Evolutionary conservation across 1,140 invertebrate species (phyloP).

Genomic region (Ceratitis capitata): DNA sequence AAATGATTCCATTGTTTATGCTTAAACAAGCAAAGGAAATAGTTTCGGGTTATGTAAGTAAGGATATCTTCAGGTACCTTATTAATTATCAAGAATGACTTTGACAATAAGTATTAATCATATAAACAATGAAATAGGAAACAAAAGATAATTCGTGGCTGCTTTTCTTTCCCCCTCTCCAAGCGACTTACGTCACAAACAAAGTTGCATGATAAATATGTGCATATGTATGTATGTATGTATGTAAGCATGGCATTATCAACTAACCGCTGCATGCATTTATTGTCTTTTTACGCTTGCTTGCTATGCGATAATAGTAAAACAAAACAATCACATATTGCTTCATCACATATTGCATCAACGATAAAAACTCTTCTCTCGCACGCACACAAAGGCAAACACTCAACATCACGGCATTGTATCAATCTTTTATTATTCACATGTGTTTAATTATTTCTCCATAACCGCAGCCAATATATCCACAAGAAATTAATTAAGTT

Average conservation of each 20-base stretch:
- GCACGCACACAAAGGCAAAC: background rate
- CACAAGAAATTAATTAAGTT: conserved; percentile 36
- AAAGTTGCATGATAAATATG: background rate
- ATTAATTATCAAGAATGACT: background rate
- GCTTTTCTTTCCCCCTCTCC: background rate
- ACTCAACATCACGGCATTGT: background rate
- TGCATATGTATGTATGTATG: too few relatives aligned
- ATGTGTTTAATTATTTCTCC: background rate
- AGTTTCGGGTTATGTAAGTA: too few relatives aligned
- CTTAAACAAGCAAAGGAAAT: too few relatives aligned
- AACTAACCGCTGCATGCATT: background rate
- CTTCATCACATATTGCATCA: background rate
- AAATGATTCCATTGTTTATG: too few relatives aligned
- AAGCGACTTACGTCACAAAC: background rate
- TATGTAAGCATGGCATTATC: background rate
- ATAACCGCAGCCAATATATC: background rate
- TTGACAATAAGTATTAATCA: background rate
- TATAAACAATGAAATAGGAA: background rate
- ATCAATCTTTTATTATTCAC: background rate
- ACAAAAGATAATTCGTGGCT: background rate
- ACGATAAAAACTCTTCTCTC: background rate
- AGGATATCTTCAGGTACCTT: background rate
- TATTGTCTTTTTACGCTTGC: background rate
- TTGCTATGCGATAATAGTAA: background rate
- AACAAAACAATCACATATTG: background rate